Conservation (phyloP, 2,797 vertebrate species). For the Garrulus glandarius region DNA sequence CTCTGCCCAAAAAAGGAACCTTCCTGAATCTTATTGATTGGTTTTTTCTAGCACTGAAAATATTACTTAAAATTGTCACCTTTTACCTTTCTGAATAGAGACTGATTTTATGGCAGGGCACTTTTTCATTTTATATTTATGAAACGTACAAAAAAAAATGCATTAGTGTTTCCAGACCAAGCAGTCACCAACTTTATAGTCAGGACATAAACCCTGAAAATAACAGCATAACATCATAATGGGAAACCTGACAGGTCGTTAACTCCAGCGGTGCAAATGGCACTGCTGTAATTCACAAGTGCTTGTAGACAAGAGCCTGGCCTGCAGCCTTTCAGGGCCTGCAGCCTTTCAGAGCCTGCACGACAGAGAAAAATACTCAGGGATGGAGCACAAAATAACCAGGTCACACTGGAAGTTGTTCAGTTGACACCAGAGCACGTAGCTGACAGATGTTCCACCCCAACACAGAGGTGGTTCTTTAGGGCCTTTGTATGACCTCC, state of each 20-base stretch:
- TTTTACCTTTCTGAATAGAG: neutral
- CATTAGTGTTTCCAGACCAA: slow-evolving; percentile 22
- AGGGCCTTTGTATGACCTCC: neutral
- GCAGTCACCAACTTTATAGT: slow-evolving; percentile 34
- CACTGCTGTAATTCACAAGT: neutral
- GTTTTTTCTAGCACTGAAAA: neutral
- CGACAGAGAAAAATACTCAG: neutral
- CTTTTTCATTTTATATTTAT: slow-evolving; percentile 16
- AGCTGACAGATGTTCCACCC: neutral
- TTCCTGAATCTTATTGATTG: neutral
- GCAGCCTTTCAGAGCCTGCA: neutral
- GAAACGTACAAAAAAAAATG: neutral
- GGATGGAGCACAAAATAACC: neutral
- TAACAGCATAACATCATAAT: slow-evolving; percentile 43
- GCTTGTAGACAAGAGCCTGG: neutral
- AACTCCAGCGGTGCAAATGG: slow-evolving; percentile 21
- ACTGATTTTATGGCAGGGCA: neutral
- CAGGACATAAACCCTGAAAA: slow-evolving; percentile 50
- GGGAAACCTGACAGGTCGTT: slow-evolving; percentile 40
- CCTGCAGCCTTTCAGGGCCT: neutral
- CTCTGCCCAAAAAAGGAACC: neutral
- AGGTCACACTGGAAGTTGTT: neutral
- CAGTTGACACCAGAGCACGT: neutral
- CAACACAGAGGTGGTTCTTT: neutral
- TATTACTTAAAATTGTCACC: neutral